Conservation (phyloP, 2,113 vertebrate species). For the Corythoichthys haematopterus region DNA sequence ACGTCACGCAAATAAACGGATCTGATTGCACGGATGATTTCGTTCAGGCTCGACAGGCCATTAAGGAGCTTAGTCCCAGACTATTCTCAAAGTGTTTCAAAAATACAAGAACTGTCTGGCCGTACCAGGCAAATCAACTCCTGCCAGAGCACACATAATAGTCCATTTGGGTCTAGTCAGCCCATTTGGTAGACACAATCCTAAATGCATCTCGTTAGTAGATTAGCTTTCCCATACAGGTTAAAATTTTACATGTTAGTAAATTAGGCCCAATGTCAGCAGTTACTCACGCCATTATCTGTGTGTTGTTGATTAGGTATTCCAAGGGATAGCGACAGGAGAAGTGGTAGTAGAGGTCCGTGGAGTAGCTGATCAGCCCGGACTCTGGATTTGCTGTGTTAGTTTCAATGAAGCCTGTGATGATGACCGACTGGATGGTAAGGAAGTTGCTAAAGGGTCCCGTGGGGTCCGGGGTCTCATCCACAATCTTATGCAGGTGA, state of each 20-base stretch:
- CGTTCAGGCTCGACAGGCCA: too few species aligned
- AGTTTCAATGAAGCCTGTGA: conserved; percentile 72
- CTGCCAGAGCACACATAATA: too few species aligned
- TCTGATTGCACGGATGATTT: too few species aligned
- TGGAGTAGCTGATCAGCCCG: conserved; percentile 71
- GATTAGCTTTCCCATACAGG: background rate
- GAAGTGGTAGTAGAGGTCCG: conserved; percentile 77
- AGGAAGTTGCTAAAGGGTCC: conserved; percentile 66
- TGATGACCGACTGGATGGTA: conserved; percentile 69
- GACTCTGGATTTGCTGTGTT: conserved; percentile 25
- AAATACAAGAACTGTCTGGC: too few species aligned
- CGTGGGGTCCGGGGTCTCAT: conserved; percentile 56
- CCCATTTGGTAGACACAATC: background rate
- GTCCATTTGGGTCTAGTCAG: too few species aligned
- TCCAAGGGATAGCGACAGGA: conserved; percentile 76
- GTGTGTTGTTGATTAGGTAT: conserved; percentile 75
- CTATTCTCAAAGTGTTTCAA: too few species aligned
- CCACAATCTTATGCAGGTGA: conserved; percentile 58
- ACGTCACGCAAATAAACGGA: too few species aligned
- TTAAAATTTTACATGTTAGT: background rate
- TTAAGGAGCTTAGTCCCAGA: too few species aligned
- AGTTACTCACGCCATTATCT: conserved; percentile 67
- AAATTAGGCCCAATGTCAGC: background rate
- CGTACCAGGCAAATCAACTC: too few species aligned
- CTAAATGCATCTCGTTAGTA: background rate